Evolutionary conservation across 2,797 vertebrate genomes (phyloP).

Genomic region (Gymnoscopelus microlampas): DNA sequence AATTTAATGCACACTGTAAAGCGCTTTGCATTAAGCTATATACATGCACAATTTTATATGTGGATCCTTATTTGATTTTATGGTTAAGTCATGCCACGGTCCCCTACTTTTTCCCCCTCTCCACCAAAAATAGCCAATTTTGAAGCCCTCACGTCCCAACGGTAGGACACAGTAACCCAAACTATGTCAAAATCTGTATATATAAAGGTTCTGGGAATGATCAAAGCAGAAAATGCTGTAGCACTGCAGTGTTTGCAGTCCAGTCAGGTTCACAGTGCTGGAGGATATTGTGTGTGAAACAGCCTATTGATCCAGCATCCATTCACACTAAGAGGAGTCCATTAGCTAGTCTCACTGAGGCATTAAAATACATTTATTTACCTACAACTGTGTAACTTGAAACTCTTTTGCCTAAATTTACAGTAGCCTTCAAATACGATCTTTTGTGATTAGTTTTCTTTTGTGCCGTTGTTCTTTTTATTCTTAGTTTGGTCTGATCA

Average conservation of each 20-base stretch:
- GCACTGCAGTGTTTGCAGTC: conserved; percentile 14
- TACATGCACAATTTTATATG: no score
- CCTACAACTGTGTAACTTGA: background rate
- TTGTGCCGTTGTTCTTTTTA: no score
- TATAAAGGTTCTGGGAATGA: conserved; percentile 3
- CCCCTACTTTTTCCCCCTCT: no score
- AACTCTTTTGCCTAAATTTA: conserved; percentile 1
- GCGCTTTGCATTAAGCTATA: no score
- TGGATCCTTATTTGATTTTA: no score
- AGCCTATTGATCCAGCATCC: conserved; percentile 34
- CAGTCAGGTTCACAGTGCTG: conserved; percentile 38
- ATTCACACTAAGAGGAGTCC: conserved; percentile 17
- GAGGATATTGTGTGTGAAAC: conserved; percentile 38
- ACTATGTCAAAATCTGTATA: background rate
- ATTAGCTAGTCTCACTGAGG: conserved; percentile 22
- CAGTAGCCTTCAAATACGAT: no score
- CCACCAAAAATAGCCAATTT: background rate
- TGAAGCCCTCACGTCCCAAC: background rate
- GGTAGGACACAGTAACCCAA: background rate
- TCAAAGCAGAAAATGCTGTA: conserved; percentile 21
- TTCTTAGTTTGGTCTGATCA: no score
- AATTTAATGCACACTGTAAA: no score
- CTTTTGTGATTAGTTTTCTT: no score
- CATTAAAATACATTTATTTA: conserved; percentile 16
- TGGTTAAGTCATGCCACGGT: no score